Percentiles rank a stretch among this genome's conserved stretches.
Evolutionary conservation across 2,888 invertebrate genomes (phyloP).

Genomic region (Drosophila antonietae): DNA sequence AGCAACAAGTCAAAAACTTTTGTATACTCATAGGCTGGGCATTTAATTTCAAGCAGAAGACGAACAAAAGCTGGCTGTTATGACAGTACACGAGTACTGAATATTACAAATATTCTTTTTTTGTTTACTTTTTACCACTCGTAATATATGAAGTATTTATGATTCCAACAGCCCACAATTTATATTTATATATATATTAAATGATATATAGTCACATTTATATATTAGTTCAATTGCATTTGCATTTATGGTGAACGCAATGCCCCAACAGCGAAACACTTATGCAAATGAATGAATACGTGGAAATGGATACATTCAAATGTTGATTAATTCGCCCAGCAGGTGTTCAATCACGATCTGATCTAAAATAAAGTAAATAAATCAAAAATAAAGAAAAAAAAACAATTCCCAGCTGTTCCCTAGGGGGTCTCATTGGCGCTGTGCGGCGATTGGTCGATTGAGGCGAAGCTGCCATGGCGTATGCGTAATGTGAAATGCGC

Average conservation of each 20-base stretch:
- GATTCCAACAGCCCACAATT: no score
- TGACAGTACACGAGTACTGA: not conserved
- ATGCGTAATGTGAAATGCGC: slow-evolving; percentile 1
- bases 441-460: not conserved
- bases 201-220: not conserved
- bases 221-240: not conserved
- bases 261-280: not conserved
- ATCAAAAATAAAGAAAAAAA: not conserved
- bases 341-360: slow-evolving; percentile 32
- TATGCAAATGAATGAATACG: slow-evolving; percentile 24
- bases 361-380: not conserved
- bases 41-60: not conserved
- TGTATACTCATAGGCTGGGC: not conserved
- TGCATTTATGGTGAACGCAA: not conserved
- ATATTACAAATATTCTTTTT: no score
- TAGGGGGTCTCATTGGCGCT: not conserved
- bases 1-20: not conserved
- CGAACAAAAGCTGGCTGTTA: not conserved
- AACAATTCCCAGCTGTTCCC: slow-evolving; percentile 6
- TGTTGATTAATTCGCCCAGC: not conserved
- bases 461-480: not conserved
- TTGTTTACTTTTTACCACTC: no score
- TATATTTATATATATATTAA: not conserved
- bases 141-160: no score
- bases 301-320: slow-evolving; percentile 15